phyloP scores from a whole-genome alignment of 2,797 vertebrate species.

The Myotis daubentonii region DNA sequence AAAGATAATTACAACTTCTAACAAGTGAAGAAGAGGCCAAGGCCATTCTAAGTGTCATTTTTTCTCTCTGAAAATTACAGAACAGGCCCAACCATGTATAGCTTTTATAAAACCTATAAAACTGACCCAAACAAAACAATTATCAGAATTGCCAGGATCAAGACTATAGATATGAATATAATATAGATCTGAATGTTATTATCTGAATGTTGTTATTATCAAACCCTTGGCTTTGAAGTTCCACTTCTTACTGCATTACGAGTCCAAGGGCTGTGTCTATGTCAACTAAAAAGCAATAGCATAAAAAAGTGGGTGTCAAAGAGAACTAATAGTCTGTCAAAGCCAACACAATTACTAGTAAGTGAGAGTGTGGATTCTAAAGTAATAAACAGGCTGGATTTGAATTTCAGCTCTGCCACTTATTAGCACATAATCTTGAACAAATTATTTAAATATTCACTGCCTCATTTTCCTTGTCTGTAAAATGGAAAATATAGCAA shows the following conservation, averaged over 20 bases:
- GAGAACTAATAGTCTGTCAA: neutral
- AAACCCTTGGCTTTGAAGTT: neutral
- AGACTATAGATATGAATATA: neutral
- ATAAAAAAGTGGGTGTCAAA: neutral
- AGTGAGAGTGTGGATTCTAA: neutral
- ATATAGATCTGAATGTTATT: neutral
- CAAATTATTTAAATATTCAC: neutral
- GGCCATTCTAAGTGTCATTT: neutral
- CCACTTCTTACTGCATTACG: neutral
- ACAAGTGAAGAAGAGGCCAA: neutral
- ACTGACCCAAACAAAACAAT: neutral
- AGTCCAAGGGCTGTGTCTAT: neutral
- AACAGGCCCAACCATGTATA: neutral
- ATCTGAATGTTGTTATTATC: neutral
- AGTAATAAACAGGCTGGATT: neutral
- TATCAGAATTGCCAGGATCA: neutral
- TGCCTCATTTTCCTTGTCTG: neutral
- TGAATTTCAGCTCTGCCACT: neutral
- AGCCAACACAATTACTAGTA: neutral
- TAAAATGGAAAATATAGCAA: neutral
- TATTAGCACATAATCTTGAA: neutral
- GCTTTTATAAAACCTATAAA: neutral
- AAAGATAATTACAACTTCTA: neutral
- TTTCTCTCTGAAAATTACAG: conserved; percentile 20
- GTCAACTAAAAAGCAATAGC: neutral